Evolutionary conservation across 2,113 vertebrate species (phyloP), one percentile per base, ranked within the genome.

Genomic region (Hemiprocne comata): DNA sequence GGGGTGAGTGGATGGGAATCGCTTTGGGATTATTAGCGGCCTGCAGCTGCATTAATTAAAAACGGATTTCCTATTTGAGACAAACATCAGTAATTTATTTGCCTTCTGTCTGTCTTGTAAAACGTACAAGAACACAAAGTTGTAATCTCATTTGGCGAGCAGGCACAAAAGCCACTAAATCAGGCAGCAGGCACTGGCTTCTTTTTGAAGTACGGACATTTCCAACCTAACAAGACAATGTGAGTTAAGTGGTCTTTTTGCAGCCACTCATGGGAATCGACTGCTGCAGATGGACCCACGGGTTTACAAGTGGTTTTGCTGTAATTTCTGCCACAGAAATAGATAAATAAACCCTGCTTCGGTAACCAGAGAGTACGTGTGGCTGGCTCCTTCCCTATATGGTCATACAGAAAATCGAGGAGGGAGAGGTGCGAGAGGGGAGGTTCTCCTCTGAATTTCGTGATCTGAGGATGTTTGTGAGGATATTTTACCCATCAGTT

Each of bases 401-500:
- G 64, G 29, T 16, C 20, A 7, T 10, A 48, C 17, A 53, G 62
- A 83, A 76, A 72, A 57, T 33, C 48, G 17, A 11, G 11, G 60
- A 50, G 21, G 11, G 17, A 65, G 34, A 44, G 7, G 15, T 13
- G 24, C 0, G 1, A 74, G 36, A 62, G 7, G 8, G 29, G 21
- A 69, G 16, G n/a, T 31, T 86, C 12, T 36, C 17, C 31, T 70
- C 33, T 3, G 20, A 73, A 81, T 76, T 90, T 55, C 38, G 13
- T 72, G 57, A 75, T 72, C 66, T 77, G 31, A 44, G 62, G 54
- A 87, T 34, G 46, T 57, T 70, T 89, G 50, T 66, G 92, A 85
- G 79, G 70, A 28, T 80, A 87, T 94, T 97, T 96, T 83, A 96
- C 54, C 67, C 88, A 73, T 73, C 80, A 53, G 7, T 53, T 96